These are phyloP conservation scores for Psix sp. DNA, from an alignment of 1,140 invertebrate species.

Conservation along the genomic window DNA sequence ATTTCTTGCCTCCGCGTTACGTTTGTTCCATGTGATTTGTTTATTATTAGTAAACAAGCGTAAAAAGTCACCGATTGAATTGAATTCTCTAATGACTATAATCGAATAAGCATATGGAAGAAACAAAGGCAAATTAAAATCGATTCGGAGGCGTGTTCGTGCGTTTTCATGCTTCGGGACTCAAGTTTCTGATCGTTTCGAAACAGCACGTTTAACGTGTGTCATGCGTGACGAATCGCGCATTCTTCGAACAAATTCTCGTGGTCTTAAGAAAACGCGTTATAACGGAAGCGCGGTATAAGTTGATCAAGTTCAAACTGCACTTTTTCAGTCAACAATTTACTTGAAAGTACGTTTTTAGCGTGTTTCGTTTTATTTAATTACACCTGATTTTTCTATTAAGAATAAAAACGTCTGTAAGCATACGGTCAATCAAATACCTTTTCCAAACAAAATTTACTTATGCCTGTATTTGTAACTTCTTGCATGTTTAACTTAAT, in stretches of 20 bases:
- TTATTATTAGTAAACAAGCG: too few relatives aligned
- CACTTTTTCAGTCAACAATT: slow-evolving; percentile 14
- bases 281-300: slow-evolving; percentile 26
- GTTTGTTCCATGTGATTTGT: too few relatives aligned
- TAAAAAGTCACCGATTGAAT: too few relatives aligned
- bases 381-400: too few relatives aligned
- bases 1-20: too few relatives aligned
- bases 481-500: too few relatives aligned
- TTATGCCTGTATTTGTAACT: too few relatives aligned
- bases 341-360: slow-evolving; percentile 10
- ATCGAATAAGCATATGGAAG: slow-evolving; percentile 24
- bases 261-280: slow-evolving; percentile 26
- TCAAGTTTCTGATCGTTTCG: slow-evolving; percentile 52
- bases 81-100: slow-evolving; percentile 21
- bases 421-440: too few relatives aligned
- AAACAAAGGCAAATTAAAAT: slow-evolving; percentile 53
- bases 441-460: too few relatives aligned
- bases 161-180: slow-evolving; percentile 65
- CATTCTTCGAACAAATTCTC: slow-evolving; percentile 49
- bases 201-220: slow-evolving; percentile 61
- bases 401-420: too few relatives aligned
- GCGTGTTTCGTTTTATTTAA: slow-evolving; percentile 27
- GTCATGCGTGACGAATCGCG: slow-evolving; percentile 64
- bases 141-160: slow-evolving; percentile 40
- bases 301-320: slow-evolving; percentile 29